A percentile compares a stretch with the other conserved stretches of the same genome.
These are phyloP conservation scores for Lithophane ornitopus DNA, from an alignment of 2,888 invertebrate genomes.

Conservation along the genomic window DNA sequence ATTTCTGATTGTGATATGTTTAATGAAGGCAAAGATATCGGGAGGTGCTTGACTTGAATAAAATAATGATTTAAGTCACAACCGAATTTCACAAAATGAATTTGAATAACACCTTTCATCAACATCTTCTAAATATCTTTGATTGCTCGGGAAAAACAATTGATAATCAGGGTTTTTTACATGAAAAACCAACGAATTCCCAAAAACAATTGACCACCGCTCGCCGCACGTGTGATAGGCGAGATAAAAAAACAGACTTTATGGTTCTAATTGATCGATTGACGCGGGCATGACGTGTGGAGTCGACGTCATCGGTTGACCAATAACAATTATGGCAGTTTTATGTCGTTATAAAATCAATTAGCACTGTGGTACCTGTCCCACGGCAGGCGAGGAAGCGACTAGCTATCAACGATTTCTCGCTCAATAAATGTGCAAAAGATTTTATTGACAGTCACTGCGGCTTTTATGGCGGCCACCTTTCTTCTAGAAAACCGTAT, in stretches of 20 bases:
- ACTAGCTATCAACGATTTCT: not conserved
- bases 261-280: conserved; percentile 60
- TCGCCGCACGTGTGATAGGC: conserved; percentile 16
- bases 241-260: conserved; percentile 46
- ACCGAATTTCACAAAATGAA: not conserved
- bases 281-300: conserved; percentile 64
- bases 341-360: conserved; percentile 60
- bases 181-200: conserved; percentile 26
- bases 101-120: not conserved
- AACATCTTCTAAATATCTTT: too few species aligned
- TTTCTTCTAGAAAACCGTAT: too few species aligned
- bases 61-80: not conserved
- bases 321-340: conserved; percentile 57
- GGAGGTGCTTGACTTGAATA: not conserved
- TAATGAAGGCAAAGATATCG: not conserved
- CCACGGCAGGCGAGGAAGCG: not conserved
- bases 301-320: conserved; percentile 41
- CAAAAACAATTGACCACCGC: conserved; percentile 62
- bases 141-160: not conserved
- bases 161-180: not conserved
- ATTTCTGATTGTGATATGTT: not conserved
- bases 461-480: too few species aligned
- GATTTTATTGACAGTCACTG: too few species aligned
- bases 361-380: conserved; percentile 28
- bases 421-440: not conserved